Base-by-base conservation (phyloP, 2,113 vertebrate species). In the Noturus placidus region DNA sequence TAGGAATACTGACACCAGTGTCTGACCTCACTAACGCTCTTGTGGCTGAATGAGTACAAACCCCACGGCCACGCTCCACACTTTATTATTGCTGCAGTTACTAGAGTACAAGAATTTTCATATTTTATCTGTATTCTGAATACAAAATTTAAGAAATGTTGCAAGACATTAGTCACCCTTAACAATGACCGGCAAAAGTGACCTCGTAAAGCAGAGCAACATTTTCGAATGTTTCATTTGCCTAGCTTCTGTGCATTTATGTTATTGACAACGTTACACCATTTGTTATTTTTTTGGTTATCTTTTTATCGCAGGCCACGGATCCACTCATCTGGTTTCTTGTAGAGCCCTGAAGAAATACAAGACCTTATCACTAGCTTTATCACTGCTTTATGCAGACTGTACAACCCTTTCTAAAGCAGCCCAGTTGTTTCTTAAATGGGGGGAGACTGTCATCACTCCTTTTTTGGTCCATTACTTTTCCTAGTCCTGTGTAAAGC, bases 231-330 rank as follows among this genome's bases (percentile, higher is more conserved):
- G 76, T 19, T 78, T 78, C 5, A 56, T 79, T 19, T 56, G 50
- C 4, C 11, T 52, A 52, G 38, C 42, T 52, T 27, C 77, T 83
- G 30, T 50, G 54, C 13, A 38, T 38, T 81, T 8, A 72, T 52
- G n/a, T 38, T 56, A 80, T 11, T 33, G 30, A 33, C 30, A 57
- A 46, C 30, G 0, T 52, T 35, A 67, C 15, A 46, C 35, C 10
- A 25, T 61, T 5, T 65, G 67, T 27, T 19, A 67, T 38, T 11
- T 38, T 54, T 20, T 56, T 38, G 46, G 19, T 52, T 35, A 56
- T 89, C 82, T 38, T 70, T 82, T 69, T 50, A 11, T 80, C 84
- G 22, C 88, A 91, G 88, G 63, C 54, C 83, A 38, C 54, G 50
- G 69, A 84, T 85, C 77, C 72, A 52, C 61, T 81, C 42, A 4